Base-by-base conservation (phyloP, 2,113 vertebrate species). In the Vulpes ferrilata region DNA sequence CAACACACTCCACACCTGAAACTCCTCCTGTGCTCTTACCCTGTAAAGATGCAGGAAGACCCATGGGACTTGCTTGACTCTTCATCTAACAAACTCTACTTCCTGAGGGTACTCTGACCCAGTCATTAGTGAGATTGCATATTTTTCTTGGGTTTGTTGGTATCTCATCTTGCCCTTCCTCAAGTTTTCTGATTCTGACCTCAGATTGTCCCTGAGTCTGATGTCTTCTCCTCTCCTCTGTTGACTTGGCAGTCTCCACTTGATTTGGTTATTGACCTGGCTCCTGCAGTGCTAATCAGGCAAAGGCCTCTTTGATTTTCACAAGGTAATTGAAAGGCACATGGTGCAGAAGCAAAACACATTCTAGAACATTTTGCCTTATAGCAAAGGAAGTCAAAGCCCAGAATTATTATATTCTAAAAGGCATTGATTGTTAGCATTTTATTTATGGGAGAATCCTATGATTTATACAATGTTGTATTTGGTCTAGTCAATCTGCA, bases 81-180 rank as follows among this genome's bases (percentile, higher is more conserved):
- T 57, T 38, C 64, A 17, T 48, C 53, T 53, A 88, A 60, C 13
- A 27, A 30, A 51, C 51, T 79, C 51, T 4, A 48, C 35, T 79
- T 92, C 16, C 38, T 9, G 13, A n/a, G 32, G 17, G 27, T n/a
- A 32, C n/a, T 88, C 27, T 22, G 67, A 60, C 59, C 48, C 51
- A 84, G 65, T 59, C 84, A 73, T 17, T 73, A 1, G 30, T 35
- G 53, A 97, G 79, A 84, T 64, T 25, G 48, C 76, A 38, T 0
- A 38, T 86, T 84, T 81, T 73, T n/a, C 48, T 62, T 74, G 57
- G 23, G 48, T 94, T 96, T 95, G 62, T 94, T 65, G 27, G 32
- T 64, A 4, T 86, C n/a, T 92, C 67, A 57, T 35, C 51, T 90
- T 20, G 22, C 13, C 55, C 30, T 20, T 89, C 79, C 62, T 88